Percentiles rank a stretch among this genome's conserved stretches.
phyloP scores from a whole-genome alignment of 2,797 vertebrate species.

The Crossoptilon crossoptilon region DNA sequence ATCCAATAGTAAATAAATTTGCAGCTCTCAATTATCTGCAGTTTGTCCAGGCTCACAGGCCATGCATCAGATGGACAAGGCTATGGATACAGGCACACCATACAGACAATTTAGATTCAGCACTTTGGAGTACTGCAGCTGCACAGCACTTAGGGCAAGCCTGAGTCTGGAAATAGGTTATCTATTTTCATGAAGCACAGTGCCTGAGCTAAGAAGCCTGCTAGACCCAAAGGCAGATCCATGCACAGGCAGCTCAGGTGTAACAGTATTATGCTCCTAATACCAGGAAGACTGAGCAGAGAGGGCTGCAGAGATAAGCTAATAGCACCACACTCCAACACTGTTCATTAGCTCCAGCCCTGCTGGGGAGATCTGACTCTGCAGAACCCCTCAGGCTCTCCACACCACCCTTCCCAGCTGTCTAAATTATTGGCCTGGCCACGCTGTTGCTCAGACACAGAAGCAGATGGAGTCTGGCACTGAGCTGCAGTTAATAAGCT shows the following conservation, averaged over 20 bases:
- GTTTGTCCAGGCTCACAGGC: not conserved
- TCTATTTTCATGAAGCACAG: not conserved
- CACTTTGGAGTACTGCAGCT: not conserved
- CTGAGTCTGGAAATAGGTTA: not conserved
- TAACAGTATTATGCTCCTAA: not conserved
- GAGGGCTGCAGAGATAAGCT: not conserved
- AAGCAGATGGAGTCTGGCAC: constrained; percentile 53
- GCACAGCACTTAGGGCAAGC: not conserved
- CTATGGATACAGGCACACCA: not conserved
- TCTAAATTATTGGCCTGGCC: constrained; percentile 31
- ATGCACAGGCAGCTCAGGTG: not conserved
- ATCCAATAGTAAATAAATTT: not conserved
- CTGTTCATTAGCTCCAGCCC: constrained; percentile 4
- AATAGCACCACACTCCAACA: not conserved
- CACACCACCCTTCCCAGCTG: not conserved
- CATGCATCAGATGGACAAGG: not conserved
- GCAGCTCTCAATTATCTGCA: not conserved
- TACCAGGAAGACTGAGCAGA: not conserved
- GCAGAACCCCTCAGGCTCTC: constrained; percentile 52
- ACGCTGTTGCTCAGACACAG: constrained; percentile 1
- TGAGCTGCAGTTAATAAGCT: constrained; percentile 55
- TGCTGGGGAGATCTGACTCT: not conserved
- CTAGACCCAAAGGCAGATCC: not conserved
- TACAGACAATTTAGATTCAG: not conserved
- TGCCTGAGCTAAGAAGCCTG: not conserved